Evolutionary conservation across 2,888 invertebrate genomes (phyloP).

Genomic region (Epiperipatus broadwayi): DNA sequence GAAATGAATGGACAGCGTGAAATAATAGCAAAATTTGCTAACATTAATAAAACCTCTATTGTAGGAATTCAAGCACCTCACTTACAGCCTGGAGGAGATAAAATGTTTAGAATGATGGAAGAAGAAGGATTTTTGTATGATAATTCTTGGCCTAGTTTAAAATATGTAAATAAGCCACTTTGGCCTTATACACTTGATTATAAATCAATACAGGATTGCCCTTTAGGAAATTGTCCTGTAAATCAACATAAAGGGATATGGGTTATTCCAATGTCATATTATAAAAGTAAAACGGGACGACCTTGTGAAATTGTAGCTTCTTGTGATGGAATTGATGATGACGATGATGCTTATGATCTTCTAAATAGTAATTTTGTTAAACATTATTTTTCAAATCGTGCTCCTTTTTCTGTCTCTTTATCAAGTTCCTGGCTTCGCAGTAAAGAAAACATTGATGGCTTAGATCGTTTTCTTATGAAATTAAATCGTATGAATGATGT

Average conservation of each 20-base stretch:
- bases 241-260: slow-evolving; percentile 20
- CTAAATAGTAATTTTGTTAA: not conserved
- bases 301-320: no score
- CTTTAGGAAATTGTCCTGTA: slow-evolving; percentile 19
- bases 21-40: slow-evolving; percentile 23
- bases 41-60: slow-evolving; percentile 18
- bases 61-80: slow-evolving; percentile 24
- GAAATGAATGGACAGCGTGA: slow-evolving; percentile 24
- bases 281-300: no score
- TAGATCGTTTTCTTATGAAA: not conserved
- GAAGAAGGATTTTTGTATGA: slow-evolving; percentile 20
- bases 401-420: slow-evolving; percentile 6
- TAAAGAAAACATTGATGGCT: not conserved
- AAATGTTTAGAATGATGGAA: no score
- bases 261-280: slow-evolving; percentile 16
- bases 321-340: no score
- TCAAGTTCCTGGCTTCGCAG: not conserved
- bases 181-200: slow-evolving; percentile 31
- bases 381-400: slow-evolving; percentile 5
- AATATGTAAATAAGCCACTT: slow-evolving; percentile 17
- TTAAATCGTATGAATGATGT: slow-evolving; percentile 31
- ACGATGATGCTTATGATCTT: slow-evolving; percentile 1
- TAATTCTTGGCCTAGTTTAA: slow-evolving; percentile 18
- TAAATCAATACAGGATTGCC: no score
- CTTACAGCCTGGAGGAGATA: slow-evolving; percentile 21